Base-by-base conservation (phyloP, 2,888 invertebrate species). In the Hyposoter didymator region DNA sequence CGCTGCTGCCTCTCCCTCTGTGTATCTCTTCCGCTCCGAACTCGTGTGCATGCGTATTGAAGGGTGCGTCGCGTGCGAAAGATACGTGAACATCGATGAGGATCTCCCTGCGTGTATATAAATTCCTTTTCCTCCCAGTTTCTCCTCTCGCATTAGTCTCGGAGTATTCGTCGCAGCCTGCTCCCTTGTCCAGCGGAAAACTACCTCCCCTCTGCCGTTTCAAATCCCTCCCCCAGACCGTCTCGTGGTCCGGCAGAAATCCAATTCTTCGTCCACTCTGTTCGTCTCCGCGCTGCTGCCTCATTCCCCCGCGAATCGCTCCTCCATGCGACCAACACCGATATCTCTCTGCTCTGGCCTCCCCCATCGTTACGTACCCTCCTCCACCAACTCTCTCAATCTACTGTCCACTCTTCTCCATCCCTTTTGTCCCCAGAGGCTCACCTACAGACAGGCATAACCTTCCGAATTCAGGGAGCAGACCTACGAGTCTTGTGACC, bases 331-430 rank as follows among this genome's bases (percentile, higher is more conserved):
- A 76, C 76, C 59, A 78, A 49, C 67, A 47, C 59, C 72, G 45
- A 78, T 78, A 78, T 75, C 62, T 83, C 85, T 84, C 84, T 76
- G 84, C 85, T 84, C 83, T 72, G 84, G 80, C 85, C 83, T 87
- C 70, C 28, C 28, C 28, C 39, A 10, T 10, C 78, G 88, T 88
- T 66, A 84, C 78, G 62, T 72, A 78, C 22, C 73, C 45, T 49
- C 67, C 73, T 49, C 73, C 73, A 76, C 73, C 73, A 76, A 74
- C 75, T 73, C 75, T 72, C 17, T 82, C 67, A 52, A 78, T 78
- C 55, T 35, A 64, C 45, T 75, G 45, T 73, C 75, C 47, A 84
- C 69, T 74, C 69, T 74, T 72, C 78, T 43, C 55, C 28, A 76
- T 67, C 67, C 35, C 74, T 78, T 84, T 70, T 88, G 64, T 82